These are phyloP conservation scores for Struthidea cinerea DNA, from an alignment of 2,113 vertebrate genomes.

Conservation along the genomic window DNA sequence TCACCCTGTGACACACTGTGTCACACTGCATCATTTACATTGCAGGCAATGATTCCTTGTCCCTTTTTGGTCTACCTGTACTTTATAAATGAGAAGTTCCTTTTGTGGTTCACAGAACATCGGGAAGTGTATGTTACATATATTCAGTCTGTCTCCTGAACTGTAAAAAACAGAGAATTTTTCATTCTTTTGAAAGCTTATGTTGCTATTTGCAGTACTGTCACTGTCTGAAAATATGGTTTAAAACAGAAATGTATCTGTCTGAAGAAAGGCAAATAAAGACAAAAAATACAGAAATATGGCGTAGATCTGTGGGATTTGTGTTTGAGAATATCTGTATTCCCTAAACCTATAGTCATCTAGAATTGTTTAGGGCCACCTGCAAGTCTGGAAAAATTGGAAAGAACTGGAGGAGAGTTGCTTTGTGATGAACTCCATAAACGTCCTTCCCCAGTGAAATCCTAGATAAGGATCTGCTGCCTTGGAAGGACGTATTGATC, in stretches of 20 bases:
- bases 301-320: background rate
- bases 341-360: background rate
- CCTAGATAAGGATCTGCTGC: background rate
- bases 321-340: background rate
- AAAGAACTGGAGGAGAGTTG: background rate
- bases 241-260: background rate
- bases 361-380: background rate
- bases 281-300: background rate
- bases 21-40: background rate
- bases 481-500: background rate
- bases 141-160: background rate
- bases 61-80: background rate
- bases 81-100: background rate
- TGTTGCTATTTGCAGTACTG: background rate
- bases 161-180: background rate
- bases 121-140: background rate
- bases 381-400: background rate
- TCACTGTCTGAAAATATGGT: background rate
- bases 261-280: background rate
- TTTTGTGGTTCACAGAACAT: background rate
- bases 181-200: background rate
- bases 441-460: background rate
- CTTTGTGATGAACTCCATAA: background rate
- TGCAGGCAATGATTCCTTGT: background rate
- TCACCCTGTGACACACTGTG: background rate